Percentiles rank a stretch among this genome's conserved stretches.
These are phyloP conservation scores for Catagonus wagneri DNA, from an alignment of 2,113 vertebrate genomes.

Conservation along the genomic window DNA sequence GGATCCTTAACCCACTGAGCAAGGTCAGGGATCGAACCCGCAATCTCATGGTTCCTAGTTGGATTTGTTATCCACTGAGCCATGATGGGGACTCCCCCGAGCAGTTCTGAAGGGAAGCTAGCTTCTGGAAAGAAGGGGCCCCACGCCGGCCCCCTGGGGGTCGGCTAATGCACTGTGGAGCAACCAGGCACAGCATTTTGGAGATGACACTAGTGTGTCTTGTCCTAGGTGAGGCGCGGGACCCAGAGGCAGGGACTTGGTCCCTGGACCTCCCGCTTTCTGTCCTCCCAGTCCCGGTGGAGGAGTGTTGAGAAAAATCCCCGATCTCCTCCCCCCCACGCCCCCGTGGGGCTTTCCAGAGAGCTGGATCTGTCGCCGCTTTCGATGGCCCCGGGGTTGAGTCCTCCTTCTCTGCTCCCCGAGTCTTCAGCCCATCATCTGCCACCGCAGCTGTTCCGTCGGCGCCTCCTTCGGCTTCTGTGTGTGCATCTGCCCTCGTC, in stretches of 20 bases:
- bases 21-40: too few relatives aligned
- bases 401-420: neutral
- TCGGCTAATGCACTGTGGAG: constrained; percentile 37
- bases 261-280: neutral
- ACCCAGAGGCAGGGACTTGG: accelerated
- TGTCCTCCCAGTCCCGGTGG: neutral
- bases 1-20: too few relatives aligned
- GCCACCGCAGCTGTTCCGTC: neutral
- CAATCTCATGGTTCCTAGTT: too few relatives aligned
- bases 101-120: neutral
- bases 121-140: neutral
- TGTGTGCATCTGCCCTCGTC: neutral
- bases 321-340: too few relatives aligned
- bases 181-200: constrained; percentile 65
- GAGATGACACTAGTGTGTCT: constrained; percentile 53
- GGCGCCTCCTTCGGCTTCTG: neutral
- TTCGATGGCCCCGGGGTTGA: too few relatives aligned
- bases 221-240: constrained; percentile 68
- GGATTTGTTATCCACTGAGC: too few relatives aligned
- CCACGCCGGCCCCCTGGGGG: neutral
- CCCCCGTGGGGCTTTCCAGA: accelerated
- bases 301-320: too few relatives aligned
- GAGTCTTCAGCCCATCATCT: neutral
- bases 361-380: accelerated
- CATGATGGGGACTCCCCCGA: too few relatives aligned